Conservation (phyloP, 1,140 invertebrate genomes). For the Drosophila ohnishii region DNA sequence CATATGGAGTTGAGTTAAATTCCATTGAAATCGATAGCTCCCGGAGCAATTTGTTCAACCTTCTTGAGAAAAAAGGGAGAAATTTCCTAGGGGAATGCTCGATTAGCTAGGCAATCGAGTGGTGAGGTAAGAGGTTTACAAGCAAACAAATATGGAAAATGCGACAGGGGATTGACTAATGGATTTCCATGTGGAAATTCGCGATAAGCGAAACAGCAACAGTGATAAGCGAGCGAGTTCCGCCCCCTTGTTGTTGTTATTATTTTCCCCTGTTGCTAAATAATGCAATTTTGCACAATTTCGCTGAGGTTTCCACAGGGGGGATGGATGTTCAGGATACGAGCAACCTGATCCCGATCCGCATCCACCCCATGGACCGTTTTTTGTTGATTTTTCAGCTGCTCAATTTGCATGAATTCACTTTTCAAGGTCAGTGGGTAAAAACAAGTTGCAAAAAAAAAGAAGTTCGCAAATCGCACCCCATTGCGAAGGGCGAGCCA, state of each 20-base stretch:
- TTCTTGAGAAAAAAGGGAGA: slow-evolving; percentile 16
- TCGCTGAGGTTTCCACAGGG: slow-evolving; percentile 33
- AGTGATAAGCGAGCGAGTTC: slow-evolving; percentile 43
- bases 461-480: slow-evolving; percentile 36
- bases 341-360: slow-evolving; percentile 58
- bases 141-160: slow-evolving; percentile 24
- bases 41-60: slow-evolving; percentile 44
- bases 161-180: slow-evolving; percentile 51
- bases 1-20: slow-evolving; percentile 22
- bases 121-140: slow-evolving; percentile 40
- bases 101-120: slow-evolving; percentile 68
- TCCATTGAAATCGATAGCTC: slow-evolving; percentile 61
- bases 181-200: slow-evolving; percentile 48
- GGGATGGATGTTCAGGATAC: slow-evolving; percentile 11
- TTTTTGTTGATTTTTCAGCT: slow-evolving; percentile 55
- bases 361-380: slow-evolving; percentile 49
- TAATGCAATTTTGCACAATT: slow-evolving; percentile 51
- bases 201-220: slow-evolving; percentile 50
- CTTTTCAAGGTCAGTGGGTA: slow-evolving; percentile 82
- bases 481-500: slow-evolving; percentile 42
- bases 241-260: slow-evolving; percentile 8
- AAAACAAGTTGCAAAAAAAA: slow-evolving; percentile 73
- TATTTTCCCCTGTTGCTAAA: slow-evolving; percentile 30
- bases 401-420: slow-evolving; percentile 72
- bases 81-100: slow-evolving; percentile 57